Conservation (phyloP, 2,113 vertebrate genomes). For the Himantopus leucocephalus region DNA sequence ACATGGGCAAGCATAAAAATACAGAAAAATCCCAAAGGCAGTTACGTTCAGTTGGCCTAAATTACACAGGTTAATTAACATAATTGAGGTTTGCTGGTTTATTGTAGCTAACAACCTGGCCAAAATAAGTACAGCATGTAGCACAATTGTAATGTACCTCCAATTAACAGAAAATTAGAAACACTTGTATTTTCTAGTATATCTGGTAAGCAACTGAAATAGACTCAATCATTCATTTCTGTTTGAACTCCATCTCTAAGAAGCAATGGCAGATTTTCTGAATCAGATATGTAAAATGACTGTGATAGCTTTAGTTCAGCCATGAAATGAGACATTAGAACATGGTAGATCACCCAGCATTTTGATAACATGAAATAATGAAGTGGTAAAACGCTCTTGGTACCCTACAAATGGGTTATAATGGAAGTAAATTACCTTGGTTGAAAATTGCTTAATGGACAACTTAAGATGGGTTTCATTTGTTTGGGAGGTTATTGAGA, state of each 20-base stretch:
- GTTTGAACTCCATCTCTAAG: background rate
- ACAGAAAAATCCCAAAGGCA: background rate
- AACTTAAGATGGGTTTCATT: background rate
- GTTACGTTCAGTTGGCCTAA: background rate
- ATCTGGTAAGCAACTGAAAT: background rate
- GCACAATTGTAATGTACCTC: background rate
- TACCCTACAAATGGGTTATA: background rate
- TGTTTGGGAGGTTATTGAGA: background rate
- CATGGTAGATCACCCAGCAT: slow-evolving; percentile 14
- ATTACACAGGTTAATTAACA: background rate
- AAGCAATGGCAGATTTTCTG: background rate
- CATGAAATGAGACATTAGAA: background rate
- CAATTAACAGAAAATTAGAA: background rate
- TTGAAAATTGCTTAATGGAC: background rate
- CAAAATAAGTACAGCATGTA: background rate
- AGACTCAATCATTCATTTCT: background rate
- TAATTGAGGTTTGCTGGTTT: background rate
- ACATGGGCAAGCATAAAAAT: background rate
- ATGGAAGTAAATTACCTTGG: background rate
- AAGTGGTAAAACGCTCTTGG: background rate
- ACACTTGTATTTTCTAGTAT: background rate
- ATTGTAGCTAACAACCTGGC: background rate
- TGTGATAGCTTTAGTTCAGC: background rate
- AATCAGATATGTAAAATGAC: background rate
- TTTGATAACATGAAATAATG: background rate